Evolutionary conservation across 2,113 vertebrate genomes (phyloP), one percentile per base, ranked within the genome.

Genomic region (Gracilinanus agilis): DNA sequence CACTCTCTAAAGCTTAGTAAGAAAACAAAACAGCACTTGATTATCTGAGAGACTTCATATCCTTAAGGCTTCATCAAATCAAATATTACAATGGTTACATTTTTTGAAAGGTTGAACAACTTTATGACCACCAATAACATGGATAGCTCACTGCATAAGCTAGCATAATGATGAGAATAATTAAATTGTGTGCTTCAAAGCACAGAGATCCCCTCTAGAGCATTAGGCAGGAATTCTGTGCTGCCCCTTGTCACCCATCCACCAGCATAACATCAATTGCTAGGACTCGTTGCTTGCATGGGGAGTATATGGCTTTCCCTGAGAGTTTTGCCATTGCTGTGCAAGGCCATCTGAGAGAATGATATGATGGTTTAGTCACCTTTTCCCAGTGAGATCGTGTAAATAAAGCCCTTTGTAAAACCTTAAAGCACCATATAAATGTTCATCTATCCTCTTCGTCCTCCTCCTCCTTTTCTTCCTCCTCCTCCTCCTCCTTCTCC

Each of bases 141-240:
- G 98, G 97, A 98, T 98, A 98, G 98, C 98, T 95, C 23, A 19
- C n/a, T 23, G 98, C 98, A 98, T 98, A 98, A 98, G 98, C 98
- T 91, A 97, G 98, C 96, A 98, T 98, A 98, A 98, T 99, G 98
- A 98, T 98, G 98, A 98, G 98, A 98, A 98, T 98, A 99, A 99
- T 99, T 98, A 98, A 98, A 98, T 99, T 98, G 98, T 98, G 98
- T 98, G 98, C 98, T 98, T 98, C 98, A 98, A 98, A 98, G 98
- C 98, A 98, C 98, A 98, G 92, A 97, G 98, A 98, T 98, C 98
- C 98, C 98, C 98, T 96, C 96, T 97, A 97, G 96, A 97, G 96
- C 96, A 95, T 96, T 90, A 98, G 96, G 98, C 98, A 98, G 98
- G 97, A 97, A 98, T 98, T 97, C 95, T 93, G 96, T 95, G 96